Base-by-base conservation (phyloP, 1,140 invertebrate genomes). In the Aricia agestis region DNA sequence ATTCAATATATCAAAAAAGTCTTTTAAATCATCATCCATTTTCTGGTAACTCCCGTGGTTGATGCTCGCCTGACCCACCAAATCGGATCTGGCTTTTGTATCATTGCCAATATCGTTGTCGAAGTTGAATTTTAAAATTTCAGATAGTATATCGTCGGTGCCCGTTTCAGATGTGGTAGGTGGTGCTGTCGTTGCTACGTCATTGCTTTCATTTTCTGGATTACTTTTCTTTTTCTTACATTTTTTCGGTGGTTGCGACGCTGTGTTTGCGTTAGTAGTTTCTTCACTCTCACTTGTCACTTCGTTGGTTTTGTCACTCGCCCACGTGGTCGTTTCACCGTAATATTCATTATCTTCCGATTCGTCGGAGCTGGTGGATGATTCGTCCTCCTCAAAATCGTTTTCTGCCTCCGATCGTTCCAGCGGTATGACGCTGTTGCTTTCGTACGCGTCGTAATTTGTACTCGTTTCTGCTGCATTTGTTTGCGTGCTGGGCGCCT, bases 221-320 rank as follows among this genome's bases (percentile, higher is more conserved):
- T 80, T 75, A 68, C 76, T 76, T 79, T 88, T 88, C 74, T 89
- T 91, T 74, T 89, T 91, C 75, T 89, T 86, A 69, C 87, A 90
- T 78, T 88, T 89, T 73, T 84, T 88, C 59, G 86, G 74, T 57
- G 81, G 74, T 74, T 73, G 67, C 75, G 71, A 75, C 75, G 15
- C 78, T 87, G 66, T 19, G 42, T 32, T 66, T n/a, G 45, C 66
- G 68, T 73, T 61, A 13, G 65, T 19, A 10, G 68, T 25, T 45
- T 81, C 76, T 67, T 81, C 74, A n/a, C 32, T 52, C 66, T 68
- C 18, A 42, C 76, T 71, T n/a, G 58, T 72, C 15, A 83, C 74
- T 73, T 78, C 81, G 58, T 81, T 82, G 3, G 66, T 78, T 71
- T 72, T 77, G 2, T 78, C 72, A 72, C 68, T 79, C 42, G 69